phyloP scores from a whole-genome alignment of 1,140 invertebrate species.

The Capitella teleta region DNA sequence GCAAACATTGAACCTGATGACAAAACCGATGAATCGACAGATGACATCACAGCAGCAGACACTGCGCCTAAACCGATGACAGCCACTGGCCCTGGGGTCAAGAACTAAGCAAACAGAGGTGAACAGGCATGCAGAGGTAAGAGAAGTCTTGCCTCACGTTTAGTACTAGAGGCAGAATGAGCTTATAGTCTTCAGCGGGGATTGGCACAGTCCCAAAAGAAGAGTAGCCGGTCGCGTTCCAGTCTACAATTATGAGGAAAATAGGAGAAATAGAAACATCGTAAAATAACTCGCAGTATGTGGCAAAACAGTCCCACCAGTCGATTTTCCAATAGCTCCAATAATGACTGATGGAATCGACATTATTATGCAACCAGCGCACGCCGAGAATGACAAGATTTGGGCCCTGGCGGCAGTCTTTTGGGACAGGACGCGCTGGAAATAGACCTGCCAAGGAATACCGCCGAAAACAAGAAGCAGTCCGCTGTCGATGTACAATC shows the following conservation, averaged over 20 bases:
- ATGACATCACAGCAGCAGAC: slow-evolving; percentile 9
- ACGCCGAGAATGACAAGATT: slow-evolving; percentile 87
- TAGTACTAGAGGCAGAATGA: slow-evolving; percentile 91
- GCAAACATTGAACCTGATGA: slow-evolving; percentile 3
- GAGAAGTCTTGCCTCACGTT: no score
- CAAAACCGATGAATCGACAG: slow-evolving; percentile 5
- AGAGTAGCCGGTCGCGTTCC: slow-evolving; percentile 67
- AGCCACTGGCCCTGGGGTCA: slow-evolving; percentile 13
- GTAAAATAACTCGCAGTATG: no score
- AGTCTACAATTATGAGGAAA: slow-evolving; percentile 51
- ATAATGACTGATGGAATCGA: slow-evolving; percentile 91
- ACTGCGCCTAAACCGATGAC: slow-evolving; percentile 12
- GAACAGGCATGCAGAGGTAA: no score
- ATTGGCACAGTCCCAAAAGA: background rate
- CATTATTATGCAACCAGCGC: slow-evolving; percentile 88
- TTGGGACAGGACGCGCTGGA: slow-evolving; percentile 91
- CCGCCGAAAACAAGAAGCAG: slow-evolving; percentile 88
- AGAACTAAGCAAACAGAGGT: no score
- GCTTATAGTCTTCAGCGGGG: slow-evolving; percentile 50
- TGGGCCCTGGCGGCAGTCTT: slow-evolving; percentile 86
- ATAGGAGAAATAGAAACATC: background rate
- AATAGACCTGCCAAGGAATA: slow-evolving; percentile 97
- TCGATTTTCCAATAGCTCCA: slow-evolving; percentile 88
- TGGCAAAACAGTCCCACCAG: slow-evolving; percentile 61
- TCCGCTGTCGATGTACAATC: slow-evolving; percentile 66